These are phyloP conservation scores for Arothron firmamentum DNA, from an alignment of 2,113 vertebrate species.

Conservation along the genomic window DNA sequence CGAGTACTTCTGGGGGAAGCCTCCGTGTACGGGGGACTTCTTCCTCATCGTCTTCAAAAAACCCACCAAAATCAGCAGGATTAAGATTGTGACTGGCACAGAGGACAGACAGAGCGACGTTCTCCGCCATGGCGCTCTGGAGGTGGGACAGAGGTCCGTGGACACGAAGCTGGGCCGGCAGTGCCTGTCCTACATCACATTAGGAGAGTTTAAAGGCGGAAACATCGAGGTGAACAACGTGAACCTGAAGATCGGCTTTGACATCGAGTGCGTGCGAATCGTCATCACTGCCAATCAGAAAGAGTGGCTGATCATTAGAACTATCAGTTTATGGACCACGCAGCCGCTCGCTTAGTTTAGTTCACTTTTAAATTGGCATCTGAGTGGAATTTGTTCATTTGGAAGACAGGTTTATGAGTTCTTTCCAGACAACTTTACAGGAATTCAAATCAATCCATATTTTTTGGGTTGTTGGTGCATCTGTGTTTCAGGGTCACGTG, in stretches of 20 bases:
- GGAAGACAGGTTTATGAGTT: background rate
- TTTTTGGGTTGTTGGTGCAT: slow-evolving; percentile 54
- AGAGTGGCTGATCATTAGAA: slow-evolving; percentile 92
- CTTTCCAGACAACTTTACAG: slow-evolving; percentile 1
- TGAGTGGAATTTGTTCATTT: background rate
- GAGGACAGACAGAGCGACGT: slow-evolving; percentile 91
- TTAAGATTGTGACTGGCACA: slow-evolving; percentile 87
- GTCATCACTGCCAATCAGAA: slow-evolving; percentile 87
- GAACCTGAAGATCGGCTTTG: slow-evolving; percentile 87
- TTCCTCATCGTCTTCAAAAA: slow-evolving; percentile 87
- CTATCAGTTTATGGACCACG: slow-evolving; percentile 89
- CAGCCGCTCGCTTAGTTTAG: slow-evolving; percentile 57
- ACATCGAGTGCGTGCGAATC: slow-evolving; percentile 88
- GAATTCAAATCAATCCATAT: slow-evolving; percentile 54
- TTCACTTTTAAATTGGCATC: background rate
- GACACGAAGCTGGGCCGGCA: slow-evolving; percentile 80
- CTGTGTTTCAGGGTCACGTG: slow-evolving; percentile 35
- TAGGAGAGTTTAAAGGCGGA: slow-evolving; percentile 89
- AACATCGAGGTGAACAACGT: slow-evolving; percentile 86
- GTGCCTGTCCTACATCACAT: slow-evolving; percentile 82
- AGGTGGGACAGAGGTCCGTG: slow-evolving; percentile 83
- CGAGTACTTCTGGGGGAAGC: slow-evolving; percentile 94
- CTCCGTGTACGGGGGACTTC: slow-evolving; percentile 84
- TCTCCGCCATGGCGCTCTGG: slow-evolving; percentile 85
- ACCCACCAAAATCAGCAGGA: slow-evolving; percentile 81